Percentiles rank a stretch among this genome's conserved stretches.
These are phyloP conservation scores for Gyps fulvus DNA, from an alignment of 2,113 vertebrate genomes.

Conservation along the genomic window DNA sequence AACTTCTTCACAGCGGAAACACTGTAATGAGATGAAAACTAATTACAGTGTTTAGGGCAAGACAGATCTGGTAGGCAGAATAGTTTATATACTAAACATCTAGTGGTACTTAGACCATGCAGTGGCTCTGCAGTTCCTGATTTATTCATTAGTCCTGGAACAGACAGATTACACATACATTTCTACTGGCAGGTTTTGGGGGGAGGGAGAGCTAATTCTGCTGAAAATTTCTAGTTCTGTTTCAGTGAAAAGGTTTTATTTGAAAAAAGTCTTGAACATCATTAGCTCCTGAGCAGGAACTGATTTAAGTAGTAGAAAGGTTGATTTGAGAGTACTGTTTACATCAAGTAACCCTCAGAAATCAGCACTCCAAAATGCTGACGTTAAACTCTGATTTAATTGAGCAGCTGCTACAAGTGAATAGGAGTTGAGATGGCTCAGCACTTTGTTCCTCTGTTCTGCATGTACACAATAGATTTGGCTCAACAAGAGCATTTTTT, in stretches of 20 bases:
- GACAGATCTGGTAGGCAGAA: not conserved
- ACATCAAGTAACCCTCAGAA: slow-evolving; percentile 38
- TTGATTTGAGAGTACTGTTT: slow-evolving; percentile 34
- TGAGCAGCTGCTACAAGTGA: slow-evolving; percentile 51
- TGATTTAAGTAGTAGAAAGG: slow-evolving; percentile 22
- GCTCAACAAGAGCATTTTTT: slow-evolving; percentile 27
- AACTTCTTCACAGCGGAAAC: not conserved
- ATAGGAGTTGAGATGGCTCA: slow-evolving; percentile 29
- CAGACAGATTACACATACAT: not conserved
- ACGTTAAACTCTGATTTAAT: slow-evolving; percentile 48
- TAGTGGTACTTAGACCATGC: not conserved
- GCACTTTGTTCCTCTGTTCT: slow-evolving; percentile 27
- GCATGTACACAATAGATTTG: slow-evolving; percentile 20
- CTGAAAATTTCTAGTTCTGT: not conserved
- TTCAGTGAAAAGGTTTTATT: not conserved
- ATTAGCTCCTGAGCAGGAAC: not conserved
- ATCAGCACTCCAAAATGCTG: slow-evolving; percentile 43
- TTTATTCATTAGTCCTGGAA: not conserved
- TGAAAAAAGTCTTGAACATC: not conserved
- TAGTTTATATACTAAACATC: not conserved
- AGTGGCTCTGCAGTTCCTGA: not conserved
- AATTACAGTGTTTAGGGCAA: not conserved
- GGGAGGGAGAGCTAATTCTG: not conserved
- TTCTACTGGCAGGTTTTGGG: not conserved
- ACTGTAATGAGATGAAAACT: not conserved